Evolutionary conservation across 1,140 invertebrate genomes (phyloP).

Genomic region (Microplitis mediator): DNA sequence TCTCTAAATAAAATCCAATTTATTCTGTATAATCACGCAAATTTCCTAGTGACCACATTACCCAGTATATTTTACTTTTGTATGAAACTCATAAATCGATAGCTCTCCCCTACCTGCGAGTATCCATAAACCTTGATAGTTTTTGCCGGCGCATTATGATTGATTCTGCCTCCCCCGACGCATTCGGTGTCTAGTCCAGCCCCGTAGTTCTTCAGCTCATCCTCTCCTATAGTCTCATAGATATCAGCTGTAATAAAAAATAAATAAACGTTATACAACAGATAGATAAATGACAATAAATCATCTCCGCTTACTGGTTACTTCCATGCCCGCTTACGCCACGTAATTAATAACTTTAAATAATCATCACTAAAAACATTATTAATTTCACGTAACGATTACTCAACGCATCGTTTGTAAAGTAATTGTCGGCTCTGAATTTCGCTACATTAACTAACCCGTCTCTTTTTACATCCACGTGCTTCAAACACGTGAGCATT

Average conservation of each 20-base stretch:
- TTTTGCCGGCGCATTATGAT: constrained; percentile 75
- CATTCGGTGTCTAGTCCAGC: constrained; percentile 70
- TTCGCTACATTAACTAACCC: too few species aligned
- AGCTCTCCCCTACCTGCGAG: constrained; percentile 68
- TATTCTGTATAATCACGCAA: neutral
- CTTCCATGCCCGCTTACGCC: too few species aligned
- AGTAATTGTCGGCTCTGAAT: too few species aligned
- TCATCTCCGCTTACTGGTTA: too few species aligned
- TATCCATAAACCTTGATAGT: constrained; percentile 85
- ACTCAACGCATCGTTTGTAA: too few species aligned
- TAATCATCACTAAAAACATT: too few species aligned
- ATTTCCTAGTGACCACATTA: too few species aligned
- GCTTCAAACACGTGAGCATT: too few species aligned
- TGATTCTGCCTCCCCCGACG: constrained; percentile 84
- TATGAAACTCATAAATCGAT: neutral
- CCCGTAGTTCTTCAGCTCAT: constrained; percentile 56
- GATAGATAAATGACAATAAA: neutral
- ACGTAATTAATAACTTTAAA: too few species aligned
- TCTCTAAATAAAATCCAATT: neutral
- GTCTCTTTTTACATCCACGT: too few species aligned
- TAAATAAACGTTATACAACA: constrained; percentile 25
- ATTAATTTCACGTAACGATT: too few species aligned
- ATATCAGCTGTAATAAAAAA: constrained; percentile 67
- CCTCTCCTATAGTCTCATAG: constrained; percentile 66
- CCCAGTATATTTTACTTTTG: too few species aligned